These are phyloP conservation scores for Cnemophilus loriae DNA, from an alignment of 2,113 vertebrate genomes.

Conservation along the genomic window DNA sequence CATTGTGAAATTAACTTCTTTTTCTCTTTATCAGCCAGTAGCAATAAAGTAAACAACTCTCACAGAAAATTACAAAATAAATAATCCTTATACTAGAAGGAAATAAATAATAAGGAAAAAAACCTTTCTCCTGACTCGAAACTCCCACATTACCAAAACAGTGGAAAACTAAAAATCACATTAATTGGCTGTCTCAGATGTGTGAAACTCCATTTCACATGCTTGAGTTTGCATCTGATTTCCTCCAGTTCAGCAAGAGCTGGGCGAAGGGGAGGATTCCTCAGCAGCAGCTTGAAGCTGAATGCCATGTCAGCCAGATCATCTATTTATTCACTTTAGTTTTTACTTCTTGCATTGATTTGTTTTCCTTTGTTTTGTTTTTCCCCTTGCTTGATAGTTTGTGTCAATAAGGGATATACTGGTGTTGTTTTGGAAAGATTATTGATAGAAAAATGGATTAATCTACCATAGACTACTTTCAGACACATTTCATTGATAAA, in stretches of 20 bases:
- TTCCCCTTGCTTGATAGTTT: neutral
- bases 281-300: accelerated
- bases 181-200: neutral
- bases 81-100: neutral
- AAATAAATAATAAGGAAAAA: neutral
- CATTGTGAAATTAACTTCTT: neutral
- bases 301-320: neutral
- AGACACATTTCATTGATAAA: neutral
- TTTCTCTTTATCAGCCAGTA: neutral
- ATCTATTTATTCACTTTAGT: neutral
- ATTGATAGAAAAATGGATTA: neutral
- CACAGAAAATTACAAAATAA: neutral
- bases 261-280: neutral
- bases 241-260: neutral
- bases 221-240: neutral
- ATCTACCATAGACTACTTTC: neutral
- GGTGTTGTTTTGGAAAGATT: neutral
- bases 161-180: neutral
- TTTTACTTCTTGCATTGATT: neutral
- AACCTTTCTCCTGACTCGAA: neutral
- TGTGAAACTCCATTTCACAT: neutral
- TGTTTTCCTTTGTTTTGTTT: neutral
- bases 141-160: neutral
- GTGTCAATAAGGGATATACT: neutral
- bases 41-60: neutral